Conservation (phyloP, 2,797 vertebrate species). For the Coccyzus lansbergi region DNA sequence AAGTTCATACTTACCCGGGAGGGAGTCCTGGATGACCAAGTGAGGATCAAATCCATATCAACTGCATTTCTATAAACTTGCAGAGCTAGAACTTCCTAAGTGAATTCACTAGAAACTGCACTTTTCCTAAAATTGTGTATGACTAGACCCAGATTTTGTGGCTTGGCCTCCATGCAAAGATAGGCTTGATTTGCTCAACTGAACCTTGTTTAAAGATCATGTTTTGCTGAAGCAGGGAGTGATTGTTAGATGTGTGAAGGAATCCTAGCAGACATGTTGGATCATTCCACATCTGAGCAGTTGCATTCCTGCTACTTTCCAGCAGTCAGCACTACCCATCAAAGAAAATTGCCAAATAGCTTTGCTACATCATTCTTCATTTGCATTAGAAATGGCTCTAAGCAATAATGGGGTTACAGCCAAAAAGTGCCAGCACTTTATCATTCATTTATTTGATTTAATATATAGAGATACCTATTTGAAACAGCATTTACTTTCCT, state of each 20-base stretch:
- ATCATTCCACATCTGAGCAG: not conserved
- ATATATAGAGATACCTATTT: slow-evolving; percentile 60
- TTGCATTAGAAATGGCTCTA: slow-evolving; percentile 71
- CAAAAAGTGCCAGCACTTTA: slow-evolving; percentile 53
- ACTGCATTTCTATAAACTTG: not conserved
- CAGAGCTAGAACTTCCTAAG: not conserved
- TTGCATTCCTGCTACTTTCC: slow-evolving; percentile 32
- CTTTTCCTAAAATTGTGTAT: not conserved
- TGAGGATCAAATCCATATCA: not conserved
- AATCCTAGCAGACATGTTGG: not conserved
- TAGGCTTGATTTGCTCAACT: not conserved
- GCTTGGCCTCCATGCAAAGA: not conserved
- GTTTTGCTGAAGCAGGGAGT: not conserved
- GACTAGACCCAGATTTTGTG: not conserved
- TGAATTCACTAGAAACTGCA: not conserved
- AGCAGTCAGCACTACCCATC: slow-evolving; percentile 43
- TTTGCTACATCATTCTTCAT: slow-evolving; percentile 53
- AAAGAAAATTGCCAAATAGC: slow-evolving; percentile 61
- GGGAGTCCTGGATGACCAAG: not conserved
- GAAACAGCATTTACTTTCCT: slow-evolving; percentile 70
- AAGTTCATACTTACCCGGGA: not conserved
- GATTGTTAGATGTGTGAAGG: not conserved
- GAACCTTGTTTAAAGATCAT: not conserved
- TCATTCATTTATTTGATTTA: slow-evolving; percentile 73
- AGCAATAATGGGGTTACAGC: slow-evolving; percentile 61